Conservation (phyloP, 2,113 vertebrate genomes). For the Pavo muticus region DNA sequence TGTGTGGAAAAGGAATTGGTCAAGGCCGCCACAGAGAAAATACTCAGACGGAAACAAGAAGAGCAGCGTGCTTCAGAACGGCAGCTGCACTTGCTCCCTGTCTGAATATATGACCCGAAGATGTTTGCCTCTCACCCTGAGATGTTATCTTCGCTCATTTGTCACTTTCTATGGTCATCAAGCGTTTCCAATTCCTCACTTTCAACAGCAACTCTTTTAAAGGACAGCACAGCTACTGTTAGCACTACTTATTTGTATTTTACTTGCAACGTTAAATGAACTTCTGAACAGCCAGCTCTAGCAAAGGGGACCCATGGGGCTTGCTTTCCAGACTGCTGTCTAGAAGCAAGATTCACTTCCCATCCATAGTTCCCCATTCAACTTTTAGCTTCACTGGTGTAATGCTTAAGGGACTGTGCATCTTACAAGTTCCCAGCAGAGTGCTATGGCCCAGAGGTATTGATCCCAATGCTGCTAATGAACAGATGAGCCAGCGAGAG, state of each 20-base stretch:
- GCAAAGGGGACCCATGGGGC: background rate
- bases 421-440: background rate
- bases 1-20: background rate
- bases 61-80: background rate
- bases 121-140: background rate
- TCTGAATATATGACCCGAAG: background rate
- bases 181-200: background rate
- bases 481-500: background rate
- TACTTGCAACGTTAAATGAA: background rate
- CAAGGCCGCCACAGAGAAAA: conserved; percentile 21
- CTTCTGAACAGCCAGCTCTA: background rate
- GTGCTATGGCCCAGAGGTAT: background rate
- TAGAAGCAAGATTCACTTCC: background rate
- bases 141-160: background rate
- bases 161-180: background rate
- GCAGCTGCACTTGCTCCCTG: background rate
- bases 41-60: background rate
- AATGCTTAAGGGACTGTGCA: background rate
- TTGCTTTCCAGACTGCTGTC: background rate
- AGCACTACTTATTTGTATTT: background rate
- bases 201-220: background rate
- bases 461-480: background rate
- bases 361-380: background rate
- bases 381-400: background rate
- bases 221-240: background rate